phyloP scores from a whole-genome alignment of 2,888 invertebrate genomes.

The Drosophila nr. perissopoda region DNA sequence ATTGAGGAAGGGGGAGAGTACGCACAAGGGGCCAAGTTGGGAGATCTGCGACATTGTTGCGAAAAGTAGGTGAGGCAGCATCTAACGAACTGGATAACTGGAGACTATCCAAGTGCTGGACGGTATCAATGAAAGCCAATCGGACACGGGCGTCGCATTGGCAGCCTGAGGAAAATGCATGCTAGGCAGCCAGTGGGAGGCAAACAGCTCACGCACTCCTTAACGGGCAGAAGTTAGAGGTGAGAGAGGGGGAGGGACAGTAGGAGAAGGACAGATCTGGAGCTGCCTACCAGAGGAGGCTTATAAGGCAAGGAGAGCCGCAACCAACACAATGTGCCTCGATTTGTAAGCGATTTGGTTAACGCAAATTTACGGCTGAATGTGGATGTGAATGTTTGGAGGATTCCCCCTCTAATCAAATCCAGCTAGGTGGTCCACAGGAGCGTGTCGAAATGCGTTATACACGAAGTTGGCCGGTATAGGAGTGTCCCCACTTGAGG shows the following conservation, averaged over 20 bases:
- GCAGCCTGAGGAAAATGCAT: conserved; percentile 28
- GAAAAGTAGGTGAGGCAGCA: conserved; percentile 74
- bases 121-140: conserved; percentile 74
- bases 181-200: conserved; percentile 49
- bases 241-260: not conserved
- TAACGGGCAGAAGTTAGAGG: not conserved
- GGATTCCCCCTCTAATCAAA: conserved; percentile 33
- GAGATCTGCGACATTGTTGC: conserved; percentile 52
- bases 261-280: conserved; percentile 14
- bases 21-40: conserved; percentile 48
- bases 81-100: conserved; percentile 54
- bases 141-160: conserved; percentile 78
- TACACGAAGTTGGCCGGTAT: conserved; percentile 18
- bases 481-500: not conserved
- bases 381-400: conserved; percentile 17
- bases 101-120: conserved; percentile 41
- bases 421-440: conserved; percentile 58
- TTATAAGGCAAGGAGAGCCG: conserved; percentile 55
- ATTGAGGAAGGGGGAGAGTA: conserved; percentile 4
- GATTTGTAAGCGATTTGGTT: conserved; percentile 77
- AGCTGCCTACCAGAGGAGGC: conserved; percentile 37
- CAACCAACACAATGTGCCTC: conserved; percentile 53
- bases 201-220: conserved; percentile 59
- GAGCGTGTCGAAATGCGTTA: conserved; percentile 23
- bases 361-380: conserved; percentile 67